Evolutionary conservation across 1,140 invertebrate genomes (phyloP).

Genomic region (Limonius californicus): DNA sequence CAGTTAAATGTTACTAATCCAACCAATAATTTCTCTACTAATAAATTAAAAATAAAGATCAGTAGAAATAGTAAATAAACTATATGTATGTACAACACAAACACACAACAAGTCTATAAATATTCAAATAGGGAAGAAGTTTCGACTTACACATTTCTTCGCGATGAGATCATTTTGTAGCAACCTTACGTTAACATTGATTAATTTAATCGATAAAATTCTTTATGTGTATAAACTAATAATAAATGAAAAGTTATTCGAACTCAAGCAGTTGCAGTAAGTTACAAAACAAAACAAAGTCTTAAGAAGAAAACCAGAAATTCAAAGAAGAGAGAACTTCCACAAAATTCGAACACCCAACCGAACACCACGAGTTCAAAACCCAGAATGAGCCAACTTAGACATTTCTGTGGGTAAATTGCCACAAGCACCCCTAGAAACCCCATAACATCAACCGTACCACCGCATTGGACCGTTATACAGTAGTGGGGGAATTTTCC

Average conservation of each 20-base stretch:
- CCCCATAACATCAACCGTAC: slow-evolving; percentile 16
- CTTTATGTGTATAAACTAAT: too few species aligned
- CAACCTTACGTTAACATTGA: background rate
- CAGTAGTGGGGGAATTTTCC: slow-evolving; percentile 17
- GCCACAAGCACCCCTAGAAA: slow-evolving; percentile 22
- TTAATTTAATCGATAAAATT: too few species aligned
- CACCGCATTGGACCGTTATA: slow-evolving; percentile 27
- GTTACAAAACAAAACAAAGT: too few species aligned
- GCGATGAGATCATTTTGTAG: background rate
- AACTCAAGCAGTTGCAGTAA: too few species aligned
- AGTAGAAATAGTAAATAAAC: too few species aligned
- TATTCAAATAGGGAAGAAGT: too few species aligned
- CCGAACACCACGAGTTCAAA: slow-evolving; percentile 22
- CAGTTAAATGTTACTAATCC: too few species aligned
- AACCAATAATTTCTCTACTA: too few species aligned
- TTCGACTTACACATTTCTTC: background rate
- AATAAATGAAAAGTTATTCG: too few species aligned
- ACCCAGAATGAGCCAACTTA: slow-evolving; percentile 34
- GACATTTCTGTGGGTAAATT: slow-evolving; percentile 28
- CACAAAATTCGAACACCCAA: background rate
- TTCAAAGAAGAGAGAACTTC: background rate
- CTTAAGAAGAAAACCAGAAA: background rate
- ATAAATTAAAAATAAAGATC: too few species aligned
- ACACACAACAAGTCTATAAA: too few species aligned
- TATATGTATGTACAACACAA: too few species aligned